phyloP scores from a whole-genome alignment of 1,140 invertebrate species.

The Augochlora pura region DNA sequence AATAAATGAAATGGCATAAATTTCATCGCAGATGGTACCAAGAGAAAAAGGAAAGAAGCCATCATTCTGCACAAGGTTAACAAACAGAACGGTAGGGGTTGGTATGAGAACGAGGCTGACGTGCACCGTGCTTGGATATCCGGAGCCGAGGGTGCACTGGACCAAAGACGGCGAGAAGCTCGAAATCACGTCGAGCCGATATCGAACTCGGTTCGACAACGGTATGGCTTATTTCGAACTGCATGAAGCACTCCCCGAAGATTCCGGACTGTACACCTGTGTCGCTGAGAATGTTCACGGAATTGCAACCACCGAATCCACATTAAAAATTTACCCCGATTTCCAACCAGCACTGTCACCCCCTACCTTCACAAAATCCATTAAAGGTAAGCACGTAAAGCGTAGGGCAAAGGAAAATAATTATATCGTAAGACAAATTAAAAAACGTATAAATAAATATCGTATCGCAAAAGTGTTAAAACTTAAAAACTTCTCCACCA shows the following conservation, averaged over 20 bases:
- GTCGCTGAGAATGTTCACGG: constrained; percentile 88
- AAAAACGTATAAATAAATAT: background rate
- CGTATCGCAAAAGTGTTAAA: no score
- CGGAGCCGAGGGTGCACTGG: constrained; percentile 91
- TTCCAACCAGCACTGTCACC: constrained; percentile 86
- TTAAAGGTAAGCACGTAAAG: constrained; percentile 82
- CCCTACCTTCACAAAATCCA: constrained; percentile 86
- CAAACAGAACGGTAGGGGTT: constrained; percentile 87
- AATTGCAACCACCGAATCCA: constrained; percentile 84
- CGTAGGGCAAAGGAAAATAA: background rate
- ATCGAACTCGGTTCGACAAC: constrained; percentile 82
- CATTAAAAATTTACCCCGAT: constrained; percentile 86
- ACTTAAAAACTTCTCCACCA: no score
- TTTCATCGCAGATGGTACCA: constrained; percentile 49
- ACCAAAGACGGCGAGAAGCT: constrained; percentile 88
- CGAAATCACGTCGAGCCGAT: constrained; percentile 79
- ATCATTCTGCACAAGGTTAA: constrained; percentile 89
- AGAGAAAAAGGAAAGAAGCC: constrained; percentile 83
- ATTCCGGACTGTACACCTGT: constrained; percentile 88
- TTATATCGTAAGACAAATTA: background rate
- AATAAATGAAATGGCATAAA: background rate
- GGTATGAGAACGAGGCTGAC: constrained; percentile 89
- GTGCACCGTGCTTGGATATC: constrained; percentile 91
- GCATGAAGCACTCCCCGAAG: constrained; percentile 82
- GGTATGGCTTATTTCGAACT: constrained; percentile 90